A percentile compares a stretch with the other conserved stretches of the same genome.
Conservation (phyloP, 2,888 invertebrate species). For the Leptopterna dolabrata region DNA sequence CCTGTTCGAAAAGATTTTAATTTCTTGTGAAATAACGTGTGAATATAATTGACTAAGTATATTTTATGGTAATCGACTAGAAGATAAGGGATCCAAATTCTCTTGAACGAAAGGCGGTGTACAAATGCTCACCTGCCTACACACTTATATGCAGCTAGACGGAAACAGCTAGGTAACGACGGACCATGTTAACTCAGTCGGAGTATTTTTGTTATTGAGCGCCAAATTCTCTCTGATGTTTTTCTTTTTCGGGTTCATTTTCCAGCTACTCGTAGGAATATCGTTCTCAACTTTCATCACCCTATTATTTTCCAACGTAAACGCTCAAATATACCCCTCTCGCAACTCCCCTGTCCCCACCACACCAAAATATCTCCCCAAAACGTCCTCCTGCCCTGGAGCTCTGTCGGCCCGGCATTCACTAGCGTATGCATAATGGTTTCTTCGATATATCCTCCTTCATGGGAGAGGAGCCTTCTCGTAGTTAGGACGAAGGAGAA, state of each 20-base stretch:
- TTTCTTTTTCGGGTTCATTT: not conserved
- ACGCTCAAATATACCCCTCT: too few species aligned
- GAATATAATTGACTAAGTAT: too few species aligned
- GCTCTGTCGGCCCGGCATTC: constrained; percentile 31
- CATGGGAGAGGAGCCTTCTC: not conserved
- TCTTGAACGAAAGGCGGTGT: too few species aligned
- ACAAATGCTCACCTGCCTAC: too few species aligned
- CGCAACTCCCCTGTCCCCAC: too few species aligned
- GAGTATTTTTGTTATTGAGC: not conserved
- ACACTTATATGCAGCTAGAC: too few species aligned
- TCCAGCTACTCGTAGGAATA: not conserved
- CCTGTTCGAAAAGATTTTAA: too few species aligned
- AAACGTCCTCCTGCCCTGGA: not conserved
- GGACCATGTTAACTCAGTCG: not conserved
- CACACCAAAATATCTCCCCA: not conserved
- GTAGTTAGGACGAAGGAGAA: too few species aligned
- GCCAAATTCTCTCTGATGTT: not conserved
- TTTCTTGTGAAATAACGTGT: too few species aligned
- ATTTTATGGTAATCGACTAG: too few species aligned
- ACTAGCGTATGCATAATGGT: constrained; percentile 46
- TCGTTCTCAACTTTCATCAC: not conserved
- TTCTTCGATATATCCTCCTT: constrained; percentile 47
- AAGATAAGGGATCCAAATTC: too few species aligned
- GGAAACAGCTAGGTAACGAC: too few species aligned
- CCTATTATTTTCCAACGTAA: not conserved